Percentiles rank a stretch among this genome's conserved stretches.
phyloP scores from a whole-genome alignment of 2,797 vertebrate genomes.

The Schizopygopsis pylzovi region DNA sequence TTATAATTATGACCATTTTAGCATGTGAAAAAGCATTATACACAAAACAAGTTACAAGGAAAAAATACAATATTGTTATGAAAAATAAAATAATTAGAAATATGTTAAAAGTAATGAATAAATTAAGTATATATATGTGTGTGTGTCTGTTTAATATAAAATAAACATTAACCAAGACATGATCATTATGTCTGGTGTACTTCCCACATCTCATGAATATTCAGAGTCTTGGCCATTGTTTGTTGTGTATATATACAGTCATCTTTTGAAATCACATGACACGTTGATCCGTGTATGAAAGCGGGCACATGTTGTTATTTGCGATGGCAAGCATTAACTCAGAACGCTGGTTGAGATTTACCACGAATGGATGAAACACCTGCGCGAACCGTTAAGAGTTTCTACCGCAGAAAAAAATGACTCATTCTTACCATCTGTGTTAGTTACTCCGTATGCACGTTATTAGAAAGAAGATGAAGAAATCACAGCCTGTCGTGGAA shows the following conservation, averaged over 20 bases:
- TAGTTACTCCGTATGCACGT: neutral
- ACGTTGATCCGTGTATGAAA: neutral
- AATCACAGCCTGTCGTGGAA: neutral
- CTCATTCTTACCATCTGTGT: slow-evolving; percentile 12
- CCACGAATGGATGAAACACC: neutral
- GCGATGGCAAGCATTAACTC: neutral
- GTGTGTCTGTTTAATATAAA: too few species aligned
- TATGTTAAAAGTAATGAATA: too few species aligned
- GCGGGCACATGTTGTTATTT: neutral
- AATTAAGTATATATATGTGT: too few species aligned
- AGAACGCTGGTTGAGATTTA: neutral
- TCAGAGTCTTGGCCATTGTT: neutral
- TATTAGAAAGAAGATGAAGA: neutral
- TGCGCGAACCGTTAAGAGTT: neutral
- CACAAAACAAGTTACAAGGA: neutral
- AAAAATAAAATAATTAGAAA: neutral
- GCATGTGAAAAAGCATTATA: neutral
- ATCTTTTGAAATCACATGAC: neutral
- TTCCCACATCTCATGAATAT: too few species aligned
- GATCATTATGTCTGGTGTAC: neutral
- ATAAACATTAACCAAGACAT: too few species aligned
- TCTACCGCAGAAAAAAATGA: neutral
- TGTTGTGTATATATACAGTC: neutral
- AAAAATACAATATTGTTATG: neutral
- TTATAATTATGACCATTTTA: neutral